Evolutionary conservation across 2,797 vertebrate genomes (phyloP).

Genomic region (Hydrophis major): DNA sequence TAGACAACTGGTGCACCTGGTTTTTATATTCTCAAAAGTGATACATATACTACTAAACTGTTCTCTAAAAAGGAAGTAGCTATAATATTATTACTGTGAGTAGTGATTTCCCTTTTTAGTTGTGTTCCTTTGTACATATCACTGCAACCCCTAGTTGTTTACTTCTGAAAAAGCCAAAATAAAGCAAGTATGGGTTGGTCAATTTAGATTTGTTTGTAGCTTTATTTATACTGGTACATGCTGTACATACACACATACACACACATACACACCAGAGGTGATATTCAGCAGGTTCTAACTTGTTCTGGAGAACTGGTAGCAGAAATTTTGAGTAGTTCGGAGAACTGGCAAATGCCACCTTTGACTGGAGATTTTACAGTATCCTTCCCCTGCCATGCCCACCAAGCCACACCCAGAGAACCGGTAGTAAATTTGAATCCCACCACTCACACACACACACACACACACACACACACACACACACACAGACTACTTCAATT

Average conservation of each 20-base stretch:
- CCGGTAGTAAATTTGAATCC: too few species aligned
- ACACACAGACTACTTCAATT: background rate
- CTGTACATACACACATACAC: background rate
- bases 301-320: too few species aligned
- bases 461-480: background rate
- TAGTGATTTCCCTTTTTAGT: background rate
- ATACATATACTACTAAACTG: background rate
- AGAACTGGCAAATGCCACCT: too few species aligned
- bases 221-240: background rate
- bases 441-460: too few species aligned
- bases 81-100: background rate
- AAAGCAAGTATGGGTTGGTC: background rate
- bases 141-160: background rate
- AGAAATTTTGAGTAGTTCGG: too few species aligned
- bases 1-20: background rate
- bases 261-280: background rate
- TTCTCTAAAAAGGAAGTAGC: conserved; percentile 26
- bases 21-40: background rate
- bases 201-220: background rate
- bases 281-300: too few species aligned
- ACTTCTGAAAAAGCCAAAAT: background rate
- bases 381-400: too few species aligned
- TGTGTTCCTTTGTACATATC: rapidly evolving
- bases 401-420: too few species aligned
- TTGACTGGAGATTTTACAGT: too few species aligned